phyloP scores from a whole-genome alignment of 2,888 invertebrate genomes.

The Metallyticus violacea region DNA sequence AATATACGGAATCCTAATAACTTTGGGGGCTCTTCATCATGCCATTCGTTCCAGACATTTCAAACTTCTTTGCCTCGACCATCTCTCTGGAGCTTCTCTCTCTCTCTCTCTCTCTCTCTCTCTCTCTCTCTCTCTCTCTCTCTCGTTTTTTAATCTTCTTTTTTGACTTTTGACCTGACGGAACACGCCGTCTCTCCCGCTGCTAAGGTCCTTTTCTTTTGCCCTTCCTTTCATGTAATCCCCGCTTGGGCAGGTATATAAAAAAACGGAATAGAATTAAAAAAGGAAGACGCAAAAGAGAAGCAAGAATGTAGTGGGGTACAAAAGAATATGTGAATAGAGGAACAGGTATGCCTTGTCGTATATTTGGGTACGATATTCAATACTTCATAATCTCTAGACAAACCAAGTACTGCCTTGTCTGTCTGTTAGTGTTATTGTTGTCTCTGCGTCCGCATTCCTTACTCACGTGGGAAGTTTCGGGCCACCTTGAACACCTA shows the following conservation, averaged over 20 bases:
- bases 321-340: neutral
- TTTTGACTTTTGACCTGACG: slow-evolving; percentile 1
- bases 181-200: neutral
- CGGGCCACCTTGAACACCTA: neutral
- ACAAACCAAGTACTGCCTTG: neutral
- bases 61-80: neutral
- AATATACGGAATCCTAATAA: neutral
- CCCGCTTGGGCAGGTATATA: neutral
- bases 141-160: neutral
- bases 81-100: neutral
- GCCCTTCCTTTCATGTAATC: neutral
- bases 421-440: neutral
- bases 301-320: neutral
- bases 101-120: neutral
- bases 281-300: neutral
- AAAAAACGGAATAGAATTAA: neutral
- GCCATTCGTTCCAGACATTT: neutral
- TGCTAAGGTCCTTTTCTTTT: neutral
- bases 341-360: neutral
- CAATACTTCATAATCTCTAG: neutral
- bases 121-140: neutral
- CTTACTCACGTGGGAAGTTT: neutral
- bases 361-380: neutral
- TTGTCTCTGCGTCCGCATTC: neutral
- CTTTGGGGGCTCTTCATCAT: neutral